phyloP scores from a whole-genome alignment of 2,113 vertebrate genomes.

The Tyto alba region DNA sequence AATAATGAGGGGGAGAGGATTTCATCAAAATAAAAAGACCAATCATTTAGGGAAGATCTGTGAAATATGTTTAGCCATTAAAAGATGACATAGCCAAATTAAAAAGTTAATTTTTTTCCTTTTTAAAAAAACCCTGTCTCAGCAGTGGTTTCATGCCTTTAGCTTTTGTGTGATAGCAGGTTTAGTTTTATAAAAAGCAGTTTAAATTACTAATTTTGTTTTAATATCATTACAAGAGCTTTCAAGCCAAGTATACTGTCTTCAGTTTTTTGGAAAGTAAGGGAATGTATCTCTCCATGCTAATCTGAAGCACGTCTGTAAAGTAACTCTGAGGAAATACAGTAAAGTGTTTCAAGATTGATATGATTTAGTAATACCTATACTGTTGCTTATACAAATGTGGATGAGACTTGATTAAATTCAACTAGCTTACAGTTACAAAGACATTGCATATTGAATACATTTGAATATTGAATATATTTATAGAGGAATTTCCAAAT shows the following conservation, averaged over 20 bases:
- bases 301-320: not conserved
- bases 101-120: not conserved
- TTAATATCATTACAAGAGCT: not conserved
- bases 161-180: not conserved
- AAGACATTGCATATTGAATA: not conserved
- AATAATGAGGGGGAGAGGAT: not conserved
- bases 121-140: rapidly evolving
- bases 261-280: not conserved
- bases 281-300: not conserved
- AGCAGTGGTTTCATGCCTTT: not conserved
- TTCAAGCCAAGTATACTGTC: not conserved
- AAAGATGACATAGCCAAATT: not conserved
- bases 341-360: not conserved
- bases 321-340: not conserved
- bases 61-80: not conserved
- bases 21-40: not conserved
- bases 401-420: not conserved
- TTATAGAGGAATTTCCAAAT: not conserved
- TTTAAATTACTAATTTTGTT: not conserved
- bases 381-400: not conserved
- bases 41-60: not conserved
- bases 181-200: not conserved
- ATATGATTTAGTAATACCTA: not conserved
- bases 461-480: not conserved
- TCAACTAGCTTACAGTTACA: not conserved